These are phyloP conservation scores for Limnephilus lunatus DNA, from an alignment of 2,888 invertebrate genomes.

Conservation along the genomic window DNA sequence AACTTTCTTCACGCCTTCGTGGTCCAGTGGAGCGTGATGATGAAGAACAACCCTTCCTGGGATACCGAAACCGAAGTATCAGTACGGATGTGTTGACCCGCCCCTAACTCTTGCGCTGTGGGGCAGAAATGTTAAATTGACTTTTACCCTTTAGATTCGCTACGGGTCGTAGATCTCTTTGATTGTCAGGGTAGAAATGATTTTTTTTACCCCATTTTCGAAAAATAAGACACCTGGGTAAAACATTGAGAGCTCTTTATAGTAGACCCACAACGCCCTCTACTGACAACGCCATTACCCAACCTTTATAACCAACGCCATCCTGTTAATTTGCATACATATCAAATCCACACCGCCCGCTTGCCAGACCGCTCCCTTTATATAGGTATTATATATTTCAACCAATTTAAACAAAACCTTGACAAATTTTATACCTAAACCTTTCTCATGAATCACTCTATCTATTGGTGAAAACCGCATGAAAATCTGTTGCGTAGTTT, in stretches of 20 bases:
- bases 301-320: no score
- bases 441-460: no score
- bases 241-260: neutral
- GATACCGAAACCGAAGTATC: constrained; percentile 26
- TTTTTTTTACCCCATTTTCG: neutral
- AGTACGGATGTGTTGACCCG: constrained; percentile 38
- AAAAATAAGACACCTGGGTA: neutral
- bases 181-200: neutral
- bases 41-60: constrained; percentile 46
- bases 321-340: no score
- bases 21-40: constrained; percentile 50
- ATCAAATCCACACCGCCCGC: no score
- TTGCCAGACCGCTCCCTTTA: no score
- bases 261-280: no score
- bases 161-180: neutral
- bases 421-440: no score
- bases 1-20: constrained; percentile 52
- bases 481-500: no score
- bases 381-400: no score
- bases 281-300: no score
- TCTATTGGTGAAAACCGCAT: no score
- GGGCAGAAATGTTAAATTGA: constrained; percentile 48
- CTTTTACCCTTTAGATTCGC: neutral
- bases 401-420: no score
- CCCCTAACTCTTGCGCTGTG: constrained; percentile 37